Evolutionary conservation across 2,888 invertebrate genomes (phyloP), one percentile per base, ranked within the genome.

Genomic region (Melinopterus prodromus): DNA sequence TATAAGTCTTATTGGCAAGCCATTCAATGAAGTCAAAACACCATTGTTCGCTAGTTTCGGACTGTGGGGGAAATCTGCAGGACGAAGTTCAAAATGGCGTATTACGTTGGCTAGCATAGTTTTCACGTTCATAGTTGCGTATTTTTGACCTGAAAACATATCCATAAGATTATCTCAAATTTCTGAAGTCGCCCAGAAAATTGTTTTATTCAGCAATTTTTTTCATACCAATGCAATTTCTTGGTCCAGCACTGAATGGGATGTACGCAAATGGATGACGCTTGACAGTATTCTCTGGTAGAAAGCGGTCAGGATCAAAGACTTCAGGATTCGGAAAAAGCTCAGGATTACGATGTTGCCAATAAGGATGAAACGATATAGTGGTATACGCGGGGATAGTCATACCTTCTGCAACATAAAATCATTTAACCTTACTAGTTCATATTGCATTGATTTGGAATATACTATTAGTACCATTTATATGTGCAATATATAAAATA

Each of bases 11-110:
- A 83, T 71, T n/a, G 78, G 74, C 75, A 83, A 80, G n/a, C 83
- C 83, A 79, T 82, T 83, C 26, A 78, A 79, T 9, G 82, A 82
- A 76, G 82, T 81, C 69, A 83, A 74, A 15, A 83, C 81, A 6
- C 82, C 82, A 16, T 75, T 79, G 69, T 82, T 83, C 6, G 78
- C 79, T 16, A 83, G 38, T 15, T 79, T 76, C 9, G 81, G 81
- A 37, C 53, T 79, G 77, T 83, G 83, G 15, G 78, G 78, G 9
- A 82, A 82, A 70, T 81, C 80, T 16, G 81, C 83, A 14, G 83
- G 82, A 15, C 78, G 53, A 16, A 84, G 16, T 75, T 82, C 80
- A 77, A 83, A 84, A 35, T 81, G 81, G 38, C 81, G 78, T 38
- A 84, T 70, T 12, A 84, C 80, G 38, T 81, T 81, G 6, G 81